Conservation (phyloP, 2,888 invertebrate species). For the Flabesymbios commensalis region DNA sequence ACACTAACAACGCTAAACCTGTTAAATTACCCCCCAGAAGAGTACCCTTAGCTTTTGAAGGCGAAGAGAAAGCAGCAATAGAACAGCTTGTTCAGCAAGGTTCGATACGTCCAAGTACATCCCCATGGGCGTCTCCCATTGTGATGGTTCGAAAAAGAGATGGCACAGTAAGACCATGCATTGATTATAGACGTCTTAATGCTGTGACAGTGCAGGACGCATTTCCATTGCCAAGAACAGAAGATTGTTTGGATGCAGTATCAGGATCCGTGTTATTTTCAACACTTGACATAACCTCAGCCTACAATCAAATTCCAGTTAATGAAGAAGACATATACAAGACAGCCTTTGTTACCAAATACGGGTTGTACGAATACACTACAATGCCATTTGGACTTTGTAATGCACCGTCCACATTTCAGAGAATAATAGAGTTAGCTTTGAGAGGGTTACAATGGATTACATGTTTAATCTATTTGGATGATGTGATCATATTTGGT, state of each 20-base stretch:
- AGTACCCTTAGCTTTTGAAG: not conserved
- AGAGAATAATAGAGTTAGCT: not conserved
- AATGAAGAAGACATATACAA: not conserved
- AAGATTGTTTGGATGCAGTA: not conserved
- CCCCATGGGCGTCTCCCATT: not conserved
- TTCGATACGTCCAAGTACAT: not conserved
- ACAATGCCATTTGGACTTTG: slow-evolving; percentile 7
- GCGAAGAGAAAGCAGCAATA: not conserved
- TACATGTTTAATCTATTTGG: not conserved
- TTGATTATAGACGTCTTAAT: not conserved
- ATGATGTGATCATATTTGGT: slow-evolving; percentile 10
- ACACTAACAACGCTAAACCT: not conserved
- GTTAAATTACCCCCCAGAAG: not conserved
- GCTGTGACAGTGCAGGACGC: not conserved
- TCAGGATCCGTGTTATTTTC: not conserved
- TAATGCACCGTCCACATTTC: slow-evolving; percentile 4
- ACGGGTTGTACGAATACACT: not conserved
- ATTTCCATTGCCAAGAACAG: not conserved
- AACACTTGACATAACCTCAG: not conserved
- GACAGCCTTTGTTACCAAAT: not conserved
- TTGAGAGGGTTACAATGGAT: slow-evolving; percentile 3
- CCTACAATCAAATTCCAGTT: not conserved
- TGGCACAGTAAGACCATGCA: not conserved
- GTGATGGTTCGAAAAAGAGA: not conserved
- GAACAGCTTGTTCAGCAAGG: not conserved